A percentile compares a stretch with the other conserved stretches of the same genome.
Conservation (phyloP, 2,888 invertebrate genomes). For the Mimachlamys varia region DNA sequence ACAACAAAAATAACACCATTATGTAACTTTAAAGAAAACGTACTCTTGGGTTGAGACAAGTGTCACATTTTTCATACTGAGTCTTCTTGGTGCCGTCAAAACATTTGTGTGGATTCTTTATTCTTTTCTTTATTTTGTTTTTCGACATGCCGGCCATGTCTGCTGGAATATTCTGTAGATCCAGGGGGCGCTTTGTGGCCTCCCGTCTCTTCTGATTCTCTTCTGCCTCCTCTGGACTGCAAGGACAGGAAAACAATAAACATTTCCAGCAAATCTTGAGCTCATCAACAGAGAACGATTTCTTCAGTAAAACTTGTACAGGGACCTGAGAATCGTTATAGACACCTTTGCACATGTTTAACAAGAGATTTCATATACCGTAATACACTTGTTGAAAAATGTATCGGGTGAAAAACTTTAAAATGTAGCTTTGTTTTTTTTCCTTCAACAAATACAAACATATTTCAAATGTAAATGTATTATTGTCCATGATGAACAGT, state of each 20-base stretch:
- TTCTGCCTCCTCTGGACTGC: conserved; percentile 62
- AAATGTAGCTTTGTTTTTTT: no score
- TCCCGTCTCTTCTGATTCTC: conserved; percentile 88
- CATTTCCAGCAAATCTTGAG: background rate
- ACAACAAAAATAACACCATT: background rate
- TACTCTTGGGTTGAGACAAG: conserved; percentile 75
- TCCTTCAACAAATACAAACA: no score
- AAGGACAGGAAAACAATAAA: conserved; percentile 50
- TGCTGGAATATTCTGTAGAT: conserved; percentile 63
- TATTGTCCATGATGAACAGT: no score
- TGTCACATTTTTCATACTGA: conserved; percentile 72
- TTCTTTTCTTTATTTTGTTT: conserved; percentile 92
- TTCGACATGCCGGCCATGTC: conserved; percentile 84
- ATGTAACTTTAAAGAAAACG: background rate
- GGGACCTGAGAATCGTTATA: no score
- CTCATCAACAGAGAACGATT: no score
- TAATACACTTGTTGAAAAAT: no score
- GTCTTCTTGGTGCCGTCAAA: conserved; percentile 70
- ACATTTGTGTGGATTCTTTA: conserved; percentile 88
- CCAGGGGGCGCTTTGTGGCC: conserved; percentile 71
- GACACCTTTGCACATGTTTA: no score
- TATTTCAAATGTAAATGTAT: no score
- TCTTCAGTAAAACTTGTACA: no score
- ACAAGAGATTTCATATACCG: no score
- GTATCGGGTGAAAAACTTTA: no score